Percentiles rank a stretch among this genome's conserved stretches.
phyloP scores from a whole-genome alignment of 2,888 invertebrate species.

The Eupithecia subumbrata region DNA sequence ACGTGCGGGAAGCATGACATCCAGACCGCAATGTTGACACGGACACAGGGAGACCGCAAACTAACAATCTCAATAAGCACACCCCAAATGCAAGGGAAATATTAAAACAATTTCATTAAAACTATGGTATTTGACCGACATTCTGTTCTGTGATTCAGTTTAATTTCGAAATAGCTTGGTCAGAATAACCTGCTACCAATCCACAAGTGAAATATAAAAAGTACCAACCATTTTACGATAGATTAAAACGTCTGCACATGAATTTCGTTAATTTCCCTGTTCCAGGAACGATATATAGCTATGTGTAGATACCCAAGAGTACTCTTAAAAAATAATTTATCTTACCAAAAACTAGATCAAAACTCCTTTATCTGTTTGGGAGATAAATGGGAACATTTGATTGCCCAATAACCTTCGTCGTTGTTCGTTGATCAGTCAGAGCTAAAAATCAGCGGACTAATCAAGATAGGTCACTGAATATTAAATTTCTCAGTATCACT shows the following conservation, averaged over 20 bases:
- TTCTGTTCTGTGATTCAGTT: background rate
- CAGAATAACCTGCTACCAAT: background rate
- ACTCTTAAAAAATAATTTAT: background rate
- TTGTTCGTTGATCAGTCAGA: background rate
- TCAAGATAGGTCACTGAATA: background rate
- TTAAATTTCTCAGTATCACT: background rate
- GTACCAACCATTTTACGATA: background rate
- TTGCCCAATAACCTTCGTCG: background rate
- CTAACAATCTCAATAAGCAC: constrained; percentile 36
- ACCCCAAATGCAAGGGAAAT: constrained; percentile 15
- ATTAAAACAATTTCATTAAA: background rate
- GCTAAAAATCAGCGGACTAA: background rate
- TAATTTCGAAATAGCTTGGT: background rate
- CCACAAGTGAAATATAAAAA: background rate
- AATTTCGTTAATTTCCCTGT: background rate
- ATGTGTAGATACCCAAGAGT: background rate
- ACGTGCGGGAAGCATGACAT: constrained; percentile 34
- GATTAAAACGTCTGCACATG: background rate
- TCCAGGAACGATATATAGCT: too few species aligned
- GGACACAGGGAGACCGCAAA: constrained; percentile 40
- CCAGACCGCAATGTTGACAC: constrained; percentile 38
- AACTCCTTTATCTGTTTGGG: background rate
- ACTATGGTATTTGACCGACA: background rate
- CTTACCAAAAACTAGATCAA: background rate
- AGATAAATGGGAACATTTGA: background rate